Evolutionary conservation across 1,140 invertebrate species (phyloP).

Genomic region (Hyphantria cunea): DNA sequence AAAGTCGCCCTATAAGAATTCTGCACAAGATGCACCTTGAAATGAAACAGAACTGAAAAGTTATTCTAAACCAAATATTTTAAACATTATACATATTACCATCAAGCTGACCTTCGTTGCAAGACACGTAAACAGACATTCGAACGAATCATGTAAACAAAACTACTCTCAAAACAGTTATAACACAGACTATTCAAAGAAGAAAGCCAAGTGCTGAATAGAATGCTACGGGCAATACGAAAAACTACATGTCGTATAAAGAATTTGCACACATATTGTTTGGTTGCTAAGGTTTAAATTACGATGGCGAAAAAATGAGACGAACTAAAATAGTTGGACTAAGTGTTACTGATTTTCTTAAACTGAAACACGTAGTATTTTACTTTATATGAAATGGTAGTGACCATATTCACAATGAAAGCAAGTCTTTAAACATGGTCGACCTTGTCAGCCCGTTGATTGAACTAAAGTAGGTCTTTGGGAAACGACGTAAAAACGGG

Average conservation of each 20-base stretch:
- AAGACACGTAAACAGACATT: constrained; percentile 44
- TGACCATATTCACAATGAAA: constrained; percentile 40
- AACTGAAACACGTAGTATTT: constrained; percentile 9
- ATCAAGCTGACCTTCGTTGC: constrained; percentile 39
- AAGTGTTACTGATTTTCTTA: constrained; percentile 7
- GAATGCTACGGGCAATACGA: constrained; percentile 27
- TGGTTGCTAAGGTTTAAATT: constrained; percentile 19
- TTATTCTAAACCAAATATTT: constrained; percentile 17
- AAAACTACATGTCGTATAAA: not conserved
- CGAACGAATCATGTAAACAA: constrained; percentile 47
- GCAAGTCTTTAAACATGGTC: constrained; percentile 41
- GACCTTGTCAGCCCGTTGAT: constrained; percentile 63
- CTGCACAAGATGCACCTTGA: no score
- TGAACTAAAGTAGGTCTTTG: constrained; percentile 50
- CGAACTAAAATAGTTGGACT: constrained; percentile 14
- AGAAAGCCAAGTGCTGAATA: constrained; percentile 42
- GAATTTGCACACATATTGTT: not conserved
- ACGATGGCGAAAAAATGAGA: constrained; percentile 2
- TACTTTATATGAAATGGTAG: constrained; percentile 21
- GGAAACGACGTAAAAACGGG: constrained; percentile 69
- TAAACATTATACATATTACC: constrained; percentile 38
- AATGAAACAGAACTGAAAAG: constrained; percentile 11
- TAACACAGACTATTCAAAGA: constrained; percentile 55
- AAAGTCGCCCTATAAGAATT: no score
- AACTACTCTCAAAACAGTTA: constrained; percentile 33